phyloP scores from a whole-genome alignment of 2,797 vertebrate genomes.

The Columba guinea region DNA sequence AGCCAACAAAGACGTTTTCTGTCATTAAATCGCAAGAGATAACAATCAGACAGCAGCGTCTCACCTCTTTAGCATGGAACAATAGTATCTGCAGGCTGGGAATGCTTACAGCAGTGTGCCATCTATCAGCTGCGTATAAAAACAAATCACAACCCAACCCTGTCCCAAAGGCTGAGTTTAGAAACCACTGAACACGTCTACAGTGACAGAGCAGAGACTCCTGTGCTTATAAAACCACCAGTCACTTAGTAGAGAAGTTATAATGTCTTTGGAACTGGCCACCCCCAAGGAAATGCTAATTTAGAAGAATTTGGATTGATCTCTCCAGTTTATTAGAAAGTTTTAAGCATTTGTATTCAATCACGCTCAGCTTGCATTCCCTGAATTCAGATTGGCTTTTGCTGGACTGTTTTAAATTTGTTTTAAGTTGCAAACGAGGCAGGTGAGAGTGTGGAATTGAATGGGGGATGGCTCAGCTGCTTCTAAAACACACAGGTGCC shows the following conservation, averaged over 20 bases:
- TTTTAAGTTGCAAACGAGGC: background rate
- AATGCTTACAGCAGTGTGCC: slow-evolving; percentile 5
- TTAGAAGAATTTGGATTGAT: background rate
- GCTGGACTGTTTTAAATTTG: background rate
- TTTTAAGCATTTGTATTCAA: background rate
- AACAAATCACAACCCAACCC: background rate
- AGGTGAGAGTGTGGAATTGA: background rate
- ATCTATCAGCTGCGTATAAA: slow-evolving; percentile 3
- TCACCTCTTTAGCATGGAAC: background rate
- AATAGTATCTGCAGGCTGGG: background rate
- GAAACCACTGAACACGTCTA: background rate
- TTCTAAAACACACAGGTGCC: background rate
- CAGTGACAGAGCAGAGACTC: background rate
- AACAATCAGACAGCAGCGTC: background rate
- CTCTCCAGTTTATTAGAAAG: background rate
- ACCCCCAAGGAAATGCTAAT: background rate
- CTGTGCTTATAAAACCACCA: background rate
- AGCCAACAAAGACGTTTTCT: background rate
- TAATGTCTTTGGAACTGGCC: background rate
- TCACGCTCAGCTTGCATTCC: background rate
- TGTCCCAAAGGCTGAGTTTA: background rate
- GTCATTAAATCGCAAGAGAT: background rate
- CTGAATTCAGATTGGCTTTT: background rate
- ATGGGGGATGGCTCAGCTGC: background rate
- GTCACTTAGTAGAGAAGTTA: background rate